These are phyloP conservation scores for Drosophila yakuba DNA, from an alignment of 1,140 invertebrate species.

Conservation along the genomic window DNA sequence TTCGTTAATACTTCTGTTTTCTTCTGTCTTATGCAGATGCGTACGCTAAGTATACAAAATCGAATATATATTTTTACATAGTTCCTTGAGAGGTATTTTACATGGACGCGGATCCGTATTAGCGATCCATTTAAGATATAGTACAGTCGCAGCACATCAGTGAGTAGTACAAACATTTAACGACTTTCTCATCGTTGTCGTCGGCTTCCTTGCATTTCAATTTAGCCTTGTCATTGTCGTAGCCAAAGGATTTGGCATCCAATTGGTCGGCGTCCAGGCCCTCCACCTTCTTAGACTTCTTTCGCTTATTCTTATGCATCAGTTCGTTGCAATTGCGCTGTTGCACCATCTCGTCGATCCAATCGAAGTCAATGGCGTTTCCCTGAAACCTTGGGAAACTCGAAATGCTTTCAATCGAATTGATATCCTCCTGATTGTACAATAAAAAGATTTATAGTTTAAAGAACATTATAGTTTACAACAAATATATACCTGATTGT, in stretches of 20 bases:
- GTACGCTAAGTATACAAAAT: conserved; percentile 22
- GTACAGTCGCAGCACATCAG: conserved; percentile 84
- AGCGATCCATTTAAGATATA: conserved; percentile 62
- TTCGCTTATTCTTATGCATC: conserved; percentile 73
- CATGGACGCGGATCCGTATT: conserved; percentile 13
- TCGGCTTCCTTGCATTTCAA: conserved; percentile 47
- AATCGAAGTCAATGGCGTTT: conserved; percentile 61
- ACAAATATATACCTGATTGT: conserved; percentile 50
- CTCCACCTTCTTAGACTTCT: conserved; percentile 68
- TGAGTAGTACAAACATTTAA: conserved; percentile 82
- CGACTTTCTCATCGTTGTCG: conserved; percentile 79
- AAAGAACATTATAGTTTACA: not conserved
- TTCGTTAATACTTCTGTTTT: conserved; percentile 45
- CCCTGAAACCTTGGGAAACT: conserved; percentile 51
- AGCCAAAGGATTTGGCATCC: conserved; percentile 58
- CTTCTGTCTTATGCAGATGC: conserved; percentile 13
- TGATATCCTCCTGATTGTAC: conserved; percentile 69
- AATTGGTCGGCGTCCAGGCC: conserved; percentile 61
- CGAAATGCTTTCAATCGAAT: conserved; percentile 79
- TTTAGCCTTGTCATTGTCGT: conserved; percentile 24
- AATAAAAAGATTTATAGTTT: not conserved
- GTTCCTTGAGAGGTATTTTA: conserved; percentile 53
- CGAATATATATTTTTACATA: conserved; percentile 37
- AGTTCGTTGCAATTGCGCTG: conserved; percentile 63
- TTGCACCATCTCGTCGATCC: conserved; percentile 68